Percentiles rank a stretch among this genome's conserved stretches.
These are phyloP conservation scores for Goniozus legneri DNA, from an alignment of 1,140 invertebrate species.

Conservation along the genomic window DNA sequence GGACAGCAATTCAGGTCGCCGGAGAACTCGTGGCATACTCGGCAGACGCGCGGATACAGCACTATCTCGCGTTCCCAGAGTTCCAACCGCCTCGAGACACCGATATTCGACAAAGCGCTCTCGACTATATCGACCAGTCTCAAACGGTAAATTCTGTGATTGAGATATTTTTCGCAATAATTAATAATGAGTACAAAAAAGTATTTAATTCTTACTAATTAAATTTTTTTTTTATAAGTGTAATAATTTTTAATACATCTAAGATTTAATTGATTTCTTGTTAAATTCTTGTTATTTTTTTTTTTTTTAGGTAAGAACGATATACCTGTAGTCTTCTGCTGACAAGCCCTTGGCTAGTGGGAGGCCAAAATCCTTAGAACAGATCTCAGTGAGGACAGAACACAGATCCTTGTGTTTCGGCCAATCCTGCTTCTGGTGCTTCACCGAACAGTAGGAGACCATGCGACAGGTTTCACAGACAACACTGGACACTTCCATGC, in stretches of 20 bases:
- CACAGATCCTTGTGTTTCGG: slow-evolving; percentile 52
- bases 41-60: slow-evolving; percentile 64
- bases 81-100: slow-evolving; percentile 56
- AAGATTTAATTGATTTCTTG: too few relatives aligned
- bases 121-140: slow-evolving; percentile 61
- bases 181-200: too few relatives aligned
- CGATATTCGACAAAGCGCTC: slow-evolving; percentile 56
- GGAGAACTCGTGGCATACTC: slow-evolving; percentile 51
- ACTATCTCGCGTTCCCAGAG: slow-evolving; percentile 67
- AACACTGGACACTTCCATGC: slow-evolving; percentile 30
- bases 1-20: slow-evolving; percentile 57
- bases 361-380: slow-evolving; percentile 17
- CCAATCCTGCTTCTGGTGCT: slow-evolving; percentile 51
- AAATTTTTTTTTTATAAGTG: too few relatives aligned
- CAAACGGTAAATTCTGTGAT: slow-evolving; percentile 60
- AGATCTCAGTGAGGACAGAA: slow-evolving; percentile 29
- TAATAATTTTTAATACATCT: too few relatives aligned
- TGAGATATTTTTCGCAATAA: too few relatives aligned
- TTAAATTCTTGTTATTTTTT: too few relatives aligned
- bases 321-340: slow-evolving; percentile 60
- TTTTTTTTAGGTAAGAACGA: too few relatives aligned
- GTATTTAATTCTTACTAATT: too few relatives aligned
- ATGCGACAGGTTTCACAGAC: slow-evolving; percentile 53
- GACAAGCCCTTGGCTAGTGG: slow-evolving; percentile 55
- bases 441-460: slow-evolving; percentile 55